Base-by-base conservation (phyloP, 2,113 vertebrate genomes). In the Orycteropus afer region DNA sequence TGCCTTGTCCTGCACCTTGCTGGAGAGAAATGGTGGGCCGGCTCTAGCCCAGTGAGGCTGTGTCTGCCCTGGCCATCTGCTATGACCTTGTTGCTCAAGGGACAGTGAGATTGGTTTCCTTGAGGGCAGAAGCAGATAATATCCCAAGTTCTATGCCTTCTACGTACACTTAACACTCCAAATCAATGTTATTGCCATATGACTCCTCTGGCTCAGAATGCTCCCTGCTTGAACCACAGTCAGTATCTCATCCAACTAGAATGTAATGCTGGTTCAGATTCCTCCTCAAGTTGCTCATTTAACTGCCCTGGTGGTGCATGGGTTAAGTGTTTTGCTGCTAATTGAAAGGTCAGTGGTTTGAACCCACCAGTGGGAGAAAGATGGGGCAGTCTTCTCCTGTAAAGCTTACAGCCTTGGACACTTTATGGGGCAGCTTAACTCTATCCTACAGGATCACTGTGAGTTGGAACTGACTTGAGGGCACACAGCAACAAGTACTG, bases 1-100 rank as follows among this genome's bases (percentile, higher is more conserved):
- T 15, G 2, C 15, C 67, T 89, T 23, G 57, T 14, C 17, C 69
- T 27, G 17, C 15, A 6, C 11, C 32, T 47, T 34, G 25, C 5
- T 23, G 17, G 0, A 13, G 32, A 42, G n/a, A 40, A n/a, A 59
- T 47, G 0, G 4, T 32, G 55, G 40, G 55, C 27, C 9, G 1
- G 17, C 47, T 32, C 49, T 49, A 12, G 22, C 42, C 18, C 13
- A 14, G 25, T 32, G 22, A 45, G 10, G 15, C 55, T 12, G 23
- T 20, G 7, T 34, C 57, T 12, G 17, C 0, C 8, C 34, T 7
- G 45, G 40, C 8, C 40, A 2, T 42, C 20, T 32, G 5, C 49
- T 22, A 6, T 25, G 47, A 13, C 37, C 40, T 59, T 51, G n/a
- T 61, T n/a, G 8, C 47, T 78, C 32, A 9, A 45, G 49, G 27